Evolutionary conservation across 2,113 vertebrate species (phyloP).

Genomic region (Quiscalus mexicanus): DNA sequence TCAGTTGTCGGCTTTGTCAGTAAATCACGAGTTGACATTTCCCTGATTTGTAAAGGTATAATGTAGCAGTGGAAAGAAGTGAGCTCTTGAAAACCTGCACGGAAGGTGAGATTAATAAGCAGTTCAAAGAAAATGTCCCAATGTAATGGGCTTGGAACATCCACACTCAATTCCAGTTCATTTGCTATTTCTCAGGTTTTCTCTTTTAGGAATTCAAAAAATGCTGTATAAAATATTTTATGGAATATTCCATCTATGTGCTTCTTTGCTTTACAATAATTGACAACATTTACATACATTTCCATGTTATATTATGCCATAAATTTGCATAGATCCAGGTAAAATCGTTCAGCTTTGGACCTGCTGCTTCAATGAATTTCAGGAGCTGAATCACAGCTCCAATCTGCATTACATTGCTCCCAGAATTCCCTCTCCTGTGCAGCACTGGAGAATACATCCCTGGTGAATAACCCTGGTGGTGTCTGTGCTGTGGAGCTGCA

Average conservation of each 20-base stretch:
- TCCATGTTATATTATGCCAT: conserved; percentile 72
- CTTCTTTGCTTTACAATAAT: conserved; percentile 74
- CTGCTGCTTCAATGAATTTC: neutral
- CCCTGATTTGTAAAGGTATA: conserved; percentile 69
- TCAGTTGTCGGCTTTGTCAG: conserved; percentile 76
- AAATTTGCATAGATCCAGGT: conserved; percentile 69
- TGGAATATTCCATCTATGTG: conserved; percentile 37
- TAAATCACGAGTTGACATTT: conserved; percentile 75
- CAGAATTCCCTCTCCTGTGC: neutral
- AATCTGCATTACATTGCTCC: neutral
- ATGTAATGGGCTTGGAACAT: conserved; percentile 31
- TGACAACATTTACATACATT: conserved; percentile 78
- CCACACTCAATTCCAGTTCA: conserved; percentile 53
- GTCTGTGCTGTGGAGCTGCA: neutral
- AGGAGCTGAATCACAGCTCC: neutral
- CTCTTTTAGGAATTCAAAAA: conserved; percentile 17
- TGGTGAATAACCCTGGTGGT: accelerated
- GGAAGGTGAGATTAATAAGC: conserved; percentile 74
- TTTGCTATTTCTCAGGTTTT: conserved; percentile 39
- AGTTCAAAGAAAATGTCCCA: conserved; percentile 66
- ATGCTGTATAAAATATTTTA: conserved; percentile 35
- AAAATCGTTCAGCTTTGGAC: conserved; percentile 26
- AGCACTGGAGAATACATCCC: neutral
- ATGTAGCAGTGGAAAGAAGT: conserved; percentile 22
- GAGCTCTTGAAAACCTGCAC: conserved; percentile 42